Conservation (phyloP, 1,140 invertebrate species). For the Anastrepha obliqua region DNA sequence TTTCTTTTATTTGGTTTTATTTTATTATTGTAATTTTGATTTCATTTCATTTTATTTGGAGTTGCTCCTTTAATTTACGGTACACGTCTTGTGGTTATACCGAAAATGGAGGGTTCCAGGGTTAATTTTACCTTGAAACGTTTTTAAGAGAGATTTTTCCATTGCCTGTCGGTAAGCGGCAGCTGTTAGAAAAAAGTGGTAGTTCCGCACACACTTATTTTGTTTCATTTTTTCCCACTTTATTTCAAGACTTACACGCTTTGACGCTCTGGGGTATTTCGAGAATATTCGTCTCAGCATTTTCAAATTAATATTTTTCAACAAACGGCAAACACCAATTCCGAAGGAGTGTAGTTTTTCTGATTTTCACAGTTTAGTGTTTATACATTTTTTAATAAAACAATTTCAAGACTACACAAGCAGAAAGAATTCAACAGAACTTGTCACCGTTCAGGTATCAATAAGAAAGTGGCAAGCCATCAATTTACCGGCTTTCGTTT, state of each 20-base stretch:
- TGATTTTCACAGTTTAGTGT: background rate
- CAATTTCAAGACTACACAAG: too few relatives aligned
- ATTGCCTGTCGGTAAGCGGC: too few relatives aligned
- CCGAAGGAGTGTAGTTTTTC: background rate
- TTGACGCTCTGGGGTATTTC: background rate
- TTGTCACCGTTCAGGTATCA: background rate
- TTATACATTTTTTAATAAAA: background rate
- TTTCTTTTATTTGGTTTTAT: too few relatives aligned
- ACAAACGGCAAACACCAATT: background rate
- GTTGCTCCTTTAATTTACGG: too few relatives aligned
- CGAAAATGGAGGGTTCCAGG: too few relatives aligned
- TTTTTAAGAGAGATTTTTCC: too few relatives aligned
- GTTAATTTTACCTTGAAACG: too few relatives aligned
- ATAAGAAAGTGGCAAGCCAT: constrained; percentile 37
- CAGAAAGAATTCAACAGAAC: background rate
- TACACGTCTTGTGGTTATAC: too few relatives aligned
- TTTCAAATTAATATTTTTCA: background rate
- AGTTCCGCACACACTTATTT: too few relatives aligned
- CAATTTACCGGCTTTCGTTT: background rate
- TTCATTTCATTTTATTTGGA: too few relatives aligned
- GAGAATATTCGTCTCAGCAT: constrained; percentile 23
- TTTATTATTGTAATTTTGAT: too few relatives aligned
- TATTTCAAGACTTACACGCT: constrained; percentile 19
- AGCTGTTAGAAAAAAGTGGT: too few relatives aligned
- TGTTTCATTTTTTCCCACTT: background rate